These are phyloP conservation scores for Vannuccia rotundouncinata DNA, from an alignment of 2,888 invertebrate genomes.

Conservation along the genomic window DNA sequence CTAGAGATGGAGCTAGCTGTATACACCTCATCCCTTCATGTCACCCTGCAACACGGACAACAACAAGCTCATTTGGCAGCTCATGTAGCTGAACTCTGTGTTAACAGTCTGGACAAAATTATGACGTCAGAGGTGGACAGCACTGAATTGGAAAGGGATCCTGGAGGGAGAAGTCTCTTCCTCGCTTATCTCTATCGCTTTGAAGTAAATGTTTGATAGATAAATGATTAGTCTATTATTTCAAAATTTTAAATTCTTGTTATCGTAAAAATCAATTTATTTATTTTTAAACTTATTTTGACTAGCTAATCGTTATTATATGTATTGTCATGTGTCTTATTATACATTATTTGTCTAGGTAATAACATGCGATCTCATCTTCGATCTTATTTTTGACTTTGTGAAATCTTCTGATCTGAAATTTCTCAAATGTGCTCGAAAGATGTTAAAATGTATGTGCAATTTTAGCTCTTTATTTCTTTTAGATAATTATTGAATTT, in stretches of 20 bases:
- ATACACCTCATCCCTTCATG: background rate
- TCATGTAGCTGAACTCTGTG: background rate
- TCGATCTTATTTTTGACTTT: background rate
- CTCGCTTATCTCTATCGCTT: slow-evolving; percentile 6
- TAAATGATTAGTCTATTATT: too few relatives aligned
- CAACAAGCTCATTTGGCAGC: background rate
- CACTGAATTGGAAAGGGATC: background rate
- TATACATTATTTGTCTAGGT: background rate
- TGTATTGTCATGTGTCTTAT: background rate
- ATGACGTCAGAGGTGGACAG: background rate
- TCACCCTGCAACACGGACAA: background rate
- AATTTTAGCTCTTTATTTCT: background rate
- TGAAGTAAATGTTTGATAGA: background rate
- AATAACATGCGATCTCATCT: background rate
- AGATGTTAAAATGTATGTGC: background rate
- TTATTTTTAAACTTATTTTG: too few relatives aligned
- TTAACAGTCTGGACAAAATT: background rate
- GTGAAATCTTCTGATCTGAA: background rate
- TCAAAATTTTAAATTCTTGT: too few relatives aligned
- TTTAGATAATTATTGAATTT: background rate
- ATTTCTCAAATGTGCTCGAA: background rate
- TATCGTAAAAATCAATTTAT: too few relatives aligned
- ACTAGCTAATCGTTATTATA: too few relatives aligned
- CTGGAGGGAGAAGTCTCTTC: background rate
- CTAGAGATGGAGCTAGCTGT: slow-evolving; percentile 10